These are phyloP conservation scores for Caracal caracal DNA, from an alignment of 2,113 vertebrate genomes.

Conservation along the genomic window DNA sequence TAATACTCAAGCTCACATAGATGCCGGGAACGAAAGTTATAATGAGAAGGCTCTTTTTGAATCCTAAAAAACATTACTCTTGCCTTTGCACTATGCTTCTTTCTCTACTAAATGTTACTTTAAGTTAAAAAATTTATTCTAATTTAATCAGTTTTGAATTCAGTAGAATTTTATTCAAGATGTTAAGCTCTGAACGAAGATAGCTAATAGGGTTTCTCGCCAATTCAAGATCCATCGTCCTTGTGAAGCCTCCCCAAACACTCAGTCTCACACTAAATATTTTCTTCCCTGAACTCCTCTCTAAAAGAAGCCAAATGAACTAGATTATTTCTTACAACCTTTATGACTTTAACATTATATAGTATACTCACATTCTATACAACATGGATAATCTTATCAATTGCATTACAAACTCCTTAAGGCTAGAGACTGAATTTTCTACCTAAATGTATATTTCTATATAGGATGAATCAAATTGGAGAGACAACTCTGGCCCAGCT, in stretches of 20 bases:
- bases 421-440: neutral
- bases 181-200: neutral
- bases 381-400: neutral
- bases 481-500: neutral
- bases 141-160: neutral
- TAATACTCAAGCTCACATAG: neutral
- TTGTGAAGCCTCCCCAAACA: neutral
- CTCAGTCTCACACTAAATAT: neutral
- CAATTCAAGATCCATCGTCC: neutral
- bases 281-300: neutral
- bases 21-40: neutral
- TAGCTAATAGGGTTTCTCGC: neutral
- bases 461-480: neutral
- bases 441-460: neutral
- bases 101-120: neutral
- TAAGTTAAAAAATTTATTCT: neutral
- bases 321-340: neutral
- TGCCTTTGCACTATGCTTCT: neutral
- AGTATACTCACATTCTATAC: neutral
- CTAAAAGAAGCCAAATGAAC: neutral
- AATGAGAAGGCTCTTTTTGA: slow-evolving; percentile 7
- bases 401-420: neutral
- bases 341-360: neutral
- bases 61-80: neutral
- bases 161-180: neutral